Conservation (phyloP, 2,797 vertebrate species). For the Ptychadena robeensis region DNA sequence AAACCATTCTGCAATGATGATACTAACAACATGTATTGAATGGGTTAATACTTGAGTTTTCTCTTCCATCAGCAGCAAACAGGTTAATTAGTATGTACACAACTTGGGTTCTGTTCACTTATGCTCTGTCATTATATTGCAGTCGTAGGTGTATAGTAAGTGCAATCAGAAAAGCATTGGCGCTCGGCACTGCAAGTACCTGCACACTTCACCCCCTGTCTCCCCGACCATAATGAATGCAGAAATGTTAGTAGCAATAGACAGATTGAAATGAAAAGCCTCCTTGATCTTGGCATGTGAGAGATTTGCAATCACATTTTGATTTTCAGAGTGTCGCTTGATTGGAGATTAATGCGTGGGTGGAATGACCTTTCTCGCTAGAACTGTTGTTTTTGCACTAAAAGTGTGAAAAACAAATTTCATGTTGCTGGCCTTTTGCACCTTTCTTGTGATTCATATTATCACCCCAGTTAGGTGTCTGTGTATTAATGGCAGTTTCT, state of each 20-base stretch:
- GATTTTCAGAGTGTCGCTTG: conserved; percentile 73
- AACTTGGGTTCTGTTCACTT: conserved; percentile 33
- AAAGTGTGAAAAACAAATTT: conserved; percentile 78
- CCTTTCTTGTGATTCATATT: conserved; percentile 69
- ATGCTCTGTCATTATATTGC: conserved; percentile 43
- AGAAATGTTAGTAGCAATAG: conserved; percentile 68
- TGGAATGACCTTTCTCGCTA: conserved; percentile 71
- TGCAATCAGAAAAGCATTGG: conserved; percentile 65
- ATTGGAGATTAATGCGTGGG: conserved; percentile 71
- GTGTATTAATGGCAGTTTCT: conserved; percentile 45
- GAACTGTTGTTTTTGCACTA: conserved; percentile 71
- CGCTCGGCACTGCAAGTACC: conserved; percentile 65
- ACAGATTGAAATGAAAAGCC: conserved; percentile 67
- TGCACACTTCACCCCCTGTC: conserved; percentile 63
- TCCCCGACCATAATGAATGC: conserved; percentile 67
- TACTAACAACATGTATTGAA: neutral
- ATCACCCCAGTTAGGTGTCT: conserved; percentile 67
- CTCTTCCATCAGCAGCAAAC: conserved; percentile 21
- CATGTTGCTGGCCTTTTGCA: conserved; percentile 69
- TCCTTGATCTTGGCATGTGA: conserved; percentile 68
- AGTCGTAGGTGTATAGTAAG: conserved; percentile 41
- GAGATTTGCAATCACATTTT: conserved; percentile 74
- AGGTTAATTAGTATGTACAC: conserved; percentile 45
- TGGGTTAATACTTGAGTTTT: neutral
- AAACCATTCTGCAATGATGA: neutral